Base-by-base conservation (phyloP, 2,113 vertebrate species). In the Lota lota region DNA sequence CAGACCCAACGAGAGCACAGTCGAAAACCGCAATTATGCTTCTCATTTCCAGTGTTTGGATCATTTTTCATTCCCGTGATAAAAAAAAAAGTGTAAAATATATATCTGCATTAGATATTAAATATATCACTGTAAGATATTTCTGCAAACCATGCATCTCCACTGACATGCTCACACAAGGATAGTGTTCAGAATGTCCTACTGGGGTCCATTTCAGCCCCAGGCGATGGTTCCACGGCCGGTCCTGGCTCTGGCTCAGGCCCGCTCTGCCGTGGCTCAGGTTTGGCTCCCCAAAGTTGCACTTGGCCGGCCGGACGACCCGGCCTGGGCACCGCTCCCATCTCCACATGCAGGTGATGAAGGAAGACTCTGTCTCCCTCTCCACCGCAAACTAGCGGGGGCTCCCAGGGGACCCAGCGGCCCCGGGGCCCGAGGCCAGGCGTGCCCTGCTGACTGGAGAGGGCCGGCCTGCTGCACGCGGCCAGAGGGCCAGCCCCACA, bases 291-390 rank as follows among this genome's bases (percentile, higher is more conserved):
- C 67, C 7, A 7, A 22, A 62, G 72, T 68, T 76, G 68, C 59
- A 83, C 73, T 83, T 85, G 84, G 81, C 85, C 61, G n/a, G 47
- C 67, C 28, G 70, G 6, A 21, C n/a, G 40, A 12, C 63, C 61
- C 47, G 70, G 36, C 67, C 73, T 70, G 80, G 88, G 67, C 85
- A 16, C 53, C 21, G 61, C 57, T 82, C 82, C 84, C 74, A 56
- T 76, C 76, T 74, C 76, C 63, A 15, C 83, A 84, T 64, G 67
- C 73, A 85, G 60, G 80, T 88, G 82, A 89, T 87, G 77, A 89
- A 88, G 79, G 76, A 85, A 64, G 73, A 79, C 84, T 86, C 78
- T 88, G 88, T 87, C 74, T 67, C 68, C 73, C 59, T n/a, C 66
- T 28, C 36, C 61, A 72, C 81, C 76, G 67, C 69, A 85, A 82